Base-by-base conservation (phyloP, 2,113 vertebrate genomes). In the Patagioenas fasciata region DNA sequence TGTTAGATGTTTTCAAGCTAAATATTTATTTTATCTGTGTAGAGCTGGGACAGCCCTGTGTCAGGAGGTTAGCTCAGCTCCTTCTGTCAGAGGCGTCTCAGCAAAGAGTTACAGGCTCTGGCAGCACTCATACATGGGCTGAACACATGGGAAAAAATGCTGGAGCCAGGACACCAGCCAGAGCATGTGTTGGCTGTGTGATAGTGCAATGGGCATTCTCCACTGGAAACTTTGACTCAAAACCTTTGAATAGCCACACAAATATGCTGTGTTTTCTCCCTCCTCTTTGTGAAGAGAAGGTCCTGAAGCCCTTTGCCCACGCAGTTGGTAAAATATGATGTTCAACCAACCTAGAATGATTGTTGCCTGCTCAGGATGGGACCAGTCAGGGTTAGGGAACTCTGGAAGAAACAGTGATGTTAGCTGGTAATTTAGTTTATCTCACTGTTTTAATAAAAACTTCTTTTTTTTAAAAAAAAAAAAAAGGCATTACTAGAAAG, bases 1-100 rank as follows among this genome's bases (percentile, higher is more conserved):
- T 96, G 92, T 88, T 86, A 91, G 75, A 96, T 83, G 72, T 80
- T 90, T 74, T 67, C 26, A 71, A 93, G 75, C 48, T 95, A 93
- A 95, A 95, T 94, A 71, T 96, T 96, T 96, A 91, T 90, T 95
- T 92, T 62, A 89, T 95, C 69, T 53, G 36, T 0, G 2, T 25
- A 36, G 69, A 77, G 86, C 74, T 0, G 2, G 47, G 84, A 77
- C 58, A 58, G 61, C 25, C 64, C 58, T 0, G 0, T 72, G 89
- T 20, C 0, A 1, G 73, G 38, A 70, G 54, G 85, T 69, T 23
- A 58, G 75, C 74, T 93, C 79, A 15, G 8, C 24, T 88, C 24
- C 56, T 11, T 84, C 42, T 70, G 70, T 72, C 75, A 85, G 47
- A 85, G 34, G 17, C 93, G 47, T 23, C 81, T 65, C 62, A 23